phyloP scores from a whole-genome alignment of 2,113 vertebrate genomes.

The Gobius niger region DNA sequence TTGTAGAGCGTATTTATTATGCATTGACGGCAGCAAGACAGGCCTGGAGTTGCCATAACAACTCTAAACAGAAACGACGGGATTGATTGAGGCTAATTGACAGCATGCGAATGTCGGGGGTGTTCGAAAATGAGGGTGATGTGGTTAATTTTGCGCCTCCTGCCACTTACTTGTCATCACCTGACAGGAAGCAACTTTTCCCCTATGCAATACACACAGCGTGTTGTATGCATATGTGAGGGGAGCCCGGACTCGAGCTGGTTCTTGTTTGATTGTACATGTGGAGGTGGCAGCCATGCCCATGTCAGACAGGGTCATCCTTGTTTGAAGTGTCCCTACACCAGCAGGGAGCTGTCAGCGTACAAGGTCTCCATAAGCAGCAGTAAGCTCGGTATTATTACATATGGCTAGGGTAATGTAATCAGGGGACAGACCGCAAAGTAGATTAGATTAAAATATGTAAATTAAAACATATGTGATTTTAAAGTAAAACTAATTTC shows the following conservation, averaged over 20 bases:
- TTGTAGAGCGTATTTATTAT: slow-evolving; percentile 59
- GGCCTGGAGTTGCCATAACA: slow-evolving; percentile 57
- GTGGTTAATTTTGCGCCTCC: slow-evolving; percentile 52
- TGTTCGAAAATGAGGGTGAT: slow-evolving; percentile 34
- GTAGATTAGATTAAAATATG: not conserved
- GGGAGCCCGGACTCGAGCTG: slow-evolving; percentile 34
- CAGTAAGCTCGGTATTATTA: not conserved
- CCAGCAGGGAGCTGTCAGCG: slow-evolving; percentile 66
- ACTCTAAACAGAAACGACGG: slow-evolving; percentile 58
- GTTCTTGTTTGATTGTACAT: slow-evolving; percentile 66
- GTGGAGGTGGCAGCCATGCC: slow-evolving; percentile 49
- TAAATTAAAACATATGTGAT: not conserved
- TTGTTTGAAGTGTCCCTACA: slow-evolving; percentile 36
- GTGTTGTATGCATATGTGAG: slow-evolving; percentile 41
- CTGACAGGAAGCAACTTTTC: slow-evolving; percentile 66
- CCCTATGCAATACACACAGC: slow-evolving; percentile 37
- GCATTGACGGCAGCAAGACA: slow-evolving; percentile 54
- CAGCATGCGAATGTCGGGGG: slow-evolving; percentile 45
- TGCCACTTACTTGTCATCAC: slow-evolving; percentile 70
- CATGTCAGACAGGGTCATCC: slow-evolving; percentile 60
- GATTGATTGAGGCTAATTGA: slow-evolving; percentile 76
- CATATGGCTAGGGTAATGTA: slow-evolving; percentile 11
- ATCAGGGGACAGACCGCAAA: slow-evolving; percentile 18
- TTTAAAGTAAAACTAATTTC: not conserved
- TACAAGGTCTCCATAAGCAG: slow-evolving; percentile 47